Evolutionary conservation across 2,113 vertebrate species (phyloP).

Genomic region (Myotis davidii): DNA sequence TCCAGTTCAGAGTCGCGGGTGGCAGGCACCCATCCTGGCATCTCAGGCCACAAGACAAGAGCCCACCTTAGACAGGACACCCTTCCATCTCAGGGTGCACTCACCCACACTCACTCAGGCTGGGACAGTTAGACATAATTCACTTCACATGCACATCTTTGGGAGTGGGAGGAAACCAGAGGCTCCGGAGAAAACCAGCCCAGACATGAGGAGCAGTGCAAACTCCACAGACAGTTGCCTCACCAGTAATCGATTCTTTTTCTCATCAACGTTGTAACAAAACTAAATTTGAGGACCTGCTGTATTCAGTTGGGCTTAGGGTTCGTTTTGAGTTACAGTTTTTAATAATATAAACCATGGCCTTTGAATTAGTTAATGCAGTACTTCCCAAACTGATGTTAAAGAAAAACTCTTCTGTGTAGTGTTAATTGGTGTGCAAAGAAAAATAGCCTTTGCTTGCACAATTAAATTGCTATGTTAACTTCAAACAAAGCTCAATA

Average conservation of each 20-base stretch:
- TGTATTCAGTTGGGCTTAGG: background rate
- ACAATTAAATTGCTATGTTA: slow-evolving; percentile 34
- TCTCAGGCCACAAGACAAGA: background rate
- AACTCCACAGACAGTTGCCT: background rate
- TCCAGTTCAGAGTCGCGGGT: background rate
- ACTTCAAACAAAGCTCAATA: background rate
- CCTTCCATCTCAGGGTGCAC: background rate
- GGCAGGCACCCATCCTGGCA: too few relatives aligned
- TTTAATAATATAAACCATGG: background rate
- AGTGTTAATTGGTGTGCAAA: background rate
- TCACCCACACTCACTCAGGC: background rate
- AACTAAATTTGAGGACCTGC: background rate
- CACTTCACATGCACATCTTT: background rate
- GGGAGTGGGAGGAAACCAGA: background rate
- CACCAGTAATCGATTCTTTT: background rate
- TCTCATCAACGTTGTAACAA: background rate
- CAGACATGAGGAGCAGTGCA: background rate
- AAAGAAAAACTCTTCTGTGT: background rate
- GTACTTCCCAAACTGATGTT: background rate
- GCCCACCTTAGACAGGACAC: background rate
- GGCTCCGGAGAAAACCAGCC: background rate
- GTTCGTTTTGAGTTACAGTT: background rate
- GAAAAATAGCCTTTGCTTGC: background rate
- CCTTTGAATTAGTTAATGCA: background rate
- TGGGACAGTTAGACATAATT: background rate